Evolutionary conservation across 2,797 vertebrate species (phyloP).

Genomic region (Mionectes olivaceus): DNA sequence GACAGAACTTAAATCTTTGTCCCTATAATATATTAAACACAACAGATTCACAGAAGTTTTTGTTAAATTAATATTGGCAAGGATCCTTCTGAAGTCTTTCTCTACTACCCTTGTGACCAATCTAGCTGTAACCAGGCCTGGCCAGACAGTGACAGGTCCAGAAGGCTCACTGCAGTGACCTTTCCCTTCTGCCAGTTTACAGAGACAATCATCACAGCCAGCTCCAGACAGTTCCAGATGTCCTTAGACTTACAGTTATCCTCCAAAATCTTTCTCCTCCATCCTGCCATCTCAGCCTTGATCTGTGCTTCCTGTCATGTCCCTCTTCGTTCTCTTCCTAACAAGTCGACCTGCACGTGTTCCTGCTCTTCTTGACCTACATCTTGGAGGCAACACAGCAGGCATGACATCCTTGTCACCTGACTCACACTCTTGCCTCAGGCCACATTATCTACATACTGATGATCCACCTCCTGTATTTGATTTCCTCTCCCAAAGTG

Average conservation of each 20-base stretch:
- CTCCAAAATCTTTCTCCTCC: neutral
- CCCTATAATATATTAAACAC: neutral
- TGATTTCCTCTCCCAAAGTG: neutral
- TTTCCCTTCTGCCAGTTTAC: neutral
- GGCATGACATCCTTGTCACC: neutral
- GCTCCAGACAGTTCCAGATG: accelerated
- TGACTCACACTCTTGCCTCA: neutral
- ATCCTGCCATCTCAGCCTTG: neutral
- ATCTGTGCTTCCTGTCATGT: neutral
- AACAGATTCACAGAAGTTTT: neutral
- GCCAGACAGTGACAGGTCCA: neutral
- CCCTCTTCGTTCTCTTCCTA: neutral
- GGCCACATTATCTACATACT: neutral
- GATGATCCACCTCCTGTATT: neutral
- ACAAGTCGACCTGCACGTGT: neutral
- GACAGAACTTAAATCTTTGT: neutral
- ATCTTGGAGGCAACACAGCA: neutral
- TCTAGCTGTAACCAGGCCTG: neutral
- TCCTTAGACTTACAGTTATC: neutral
- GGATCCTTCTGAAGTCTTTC: neutral
- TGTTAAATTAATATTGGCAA: neutral
- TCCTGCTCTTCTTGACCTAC: neutral
- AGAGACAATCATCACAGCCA: neutral
- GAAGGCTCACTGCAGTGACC: neutral
- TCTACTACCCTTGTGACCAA: neutral